Evolutionary conservation across 2,888 invertebrate genomes (phyloP).

Genomic region (Hydrotaea diabolus): DNA sequence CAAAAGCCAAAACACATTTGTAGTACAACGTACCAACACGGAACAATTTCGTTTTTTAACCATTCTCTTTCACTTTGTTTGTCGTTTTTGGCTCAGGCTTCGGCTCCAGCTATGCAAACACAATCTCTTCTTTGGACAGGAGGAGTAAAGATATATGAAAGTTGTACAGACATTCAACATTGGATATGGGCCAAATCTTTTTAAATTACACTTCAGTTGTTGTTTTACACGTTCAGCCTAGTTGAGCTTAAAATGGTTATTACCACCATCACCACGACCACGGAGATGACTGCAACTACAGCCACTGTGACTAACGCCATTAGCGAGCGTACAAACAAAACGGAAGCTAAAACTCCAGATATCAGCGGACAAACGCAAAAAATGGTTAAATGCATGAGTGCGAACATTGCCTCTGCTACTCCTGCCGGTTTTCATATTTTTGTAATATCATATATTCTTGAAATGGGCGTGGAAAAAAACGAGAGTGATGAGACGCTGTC

Average conservation of each 20-base stretch:
- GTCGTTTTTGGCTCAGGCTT: constrained; percentile 18
- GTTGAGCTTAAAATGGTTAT: constrained; percentile 14
- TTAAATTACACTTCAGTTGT: constrained; percentile 38
- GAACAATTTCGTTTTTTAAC: not conserved
- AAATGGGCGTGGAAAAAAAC: not conserved
- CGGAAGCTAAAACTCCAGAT: not conserved
- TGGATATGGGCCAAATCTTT: constrained; percentile 56
- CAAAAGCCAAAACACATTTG: constrained; percentile 43
- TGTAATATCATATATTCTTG: not conserved
- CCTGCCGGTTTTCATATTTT: not conserved
- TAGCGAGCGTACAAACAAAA: not conserved
- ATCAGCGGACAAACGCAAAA: not conserved
- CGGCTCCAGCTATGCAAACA: constrained; percentile 4
- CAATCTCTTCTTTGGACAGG: not conserved
- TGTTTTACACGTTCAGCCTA: constrained; percentile 41
- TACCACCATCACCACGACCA: not conserved
- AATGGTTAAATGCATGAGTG: not conserved
- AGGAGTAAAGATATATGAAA: not conserved
- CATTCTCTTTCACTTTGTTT: not conserved
- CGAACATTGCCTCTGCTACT: not conserved
- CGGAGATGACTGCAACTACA: too few species aligned
- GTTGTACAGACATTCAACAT: not conserved
- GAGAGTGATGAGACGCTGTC: not conserved
- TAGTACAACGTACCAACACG: not conserved
- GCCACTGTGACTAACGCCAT: not conserved